Evolutionary conservation across 2,888 invertebrate species (phyloP).

Genomic region (Dryobotodes eremita): DNA sequence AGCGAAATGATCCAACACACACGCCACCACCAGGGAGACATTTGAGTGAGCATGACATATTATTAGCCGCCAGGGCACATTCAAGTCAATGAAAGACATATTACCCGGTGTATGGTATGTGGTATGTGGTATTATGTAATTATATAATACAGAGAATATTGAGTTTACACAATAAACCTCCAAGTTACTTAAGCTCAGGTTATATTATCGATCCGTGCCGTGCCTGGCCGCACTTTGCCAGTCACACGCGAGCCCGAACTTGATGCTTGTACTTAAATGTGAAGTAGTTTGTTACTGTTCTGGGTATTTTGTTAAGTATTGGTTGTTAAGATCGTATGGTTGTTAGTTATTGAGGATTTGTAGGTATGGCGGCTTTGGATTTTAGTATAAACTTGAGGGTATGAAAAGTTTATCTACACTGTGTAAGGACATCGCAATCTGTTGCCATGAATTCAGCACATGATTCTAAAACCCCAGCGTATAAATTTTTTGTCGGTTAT

Average conservation of each 20-base stretch:
- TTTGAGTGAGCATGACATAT: too few relatives aligned
- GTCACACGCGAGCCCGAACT: constrained; percentile 50
- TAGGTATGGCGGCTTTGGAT: too few relatives aligned
- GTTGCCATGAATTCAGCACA: too few relatives aligned
- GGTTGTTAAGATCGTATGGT: constrained; percentile 13
- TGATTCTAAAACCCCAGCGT: too few relatives aligned
- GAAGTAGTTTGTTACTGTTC: constrained; percentile 27
- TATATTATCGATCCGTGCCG: constrained; percentile 49
- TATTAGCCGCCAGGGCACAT: too few relatives aligned
- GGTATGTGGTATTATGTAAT: too few relatives aligned
- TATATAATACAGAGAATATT: too few relatives aligned
- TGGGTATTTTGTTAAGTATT: constrained; percentile 19
- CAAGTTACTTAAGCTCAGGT: constrained; percentile 18
- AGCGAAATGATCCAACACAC: too few relatives aligned
- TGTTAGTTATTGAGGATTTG: neutral
- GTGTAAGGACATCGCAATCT: neutral
- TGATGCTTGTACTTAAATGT: constrained; percentile 27
- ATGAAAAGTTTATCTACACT: neutral
- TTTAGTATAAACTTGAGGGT: neutral
- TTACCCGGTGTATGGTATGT: too few relatives aligned
- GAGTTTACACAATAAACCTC: neutral
- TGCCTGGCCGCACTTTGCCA: constrained; percentile 13
- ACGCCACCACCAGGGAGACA: too few relatives aligned
- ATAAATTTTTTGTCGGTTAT: too few relatives aligned
- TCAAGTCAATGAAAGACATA: too few relatives aligned